These are phyloP conservation scores for Dermochelys coriacea DNA, from an alignment of 2,797 vertebrate genomes.

Conservation along the genomic window DNA sequence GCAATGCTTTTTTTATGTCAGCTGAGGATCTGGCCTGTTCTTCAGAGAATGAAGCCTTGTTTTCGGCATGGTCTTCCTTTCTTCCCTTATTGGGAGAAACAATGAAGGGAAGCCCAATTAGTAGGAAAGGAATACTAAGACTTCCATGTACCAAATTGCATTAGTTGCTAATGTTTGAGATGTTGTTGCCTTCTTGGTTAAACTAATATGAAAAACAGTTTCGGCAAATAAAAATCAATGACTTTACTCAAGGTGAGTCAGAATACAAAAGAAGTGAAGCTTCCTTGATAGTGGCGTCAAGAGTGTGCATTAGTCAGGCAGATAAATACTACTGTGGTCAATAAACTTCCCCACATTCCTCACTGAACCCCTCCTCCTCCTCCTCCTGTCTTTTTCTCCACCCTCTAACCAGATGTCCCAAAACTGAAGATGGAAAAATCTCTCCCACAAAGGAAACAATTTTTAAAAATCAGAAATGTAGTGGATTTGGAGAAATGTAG, in stretches of 20 bases:
- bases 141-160: background rate
- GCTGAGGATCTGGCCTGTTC: background rate
- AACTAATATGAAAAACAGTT: background rate
- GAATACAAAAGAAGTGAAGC: background rate
- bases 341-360: background rate
- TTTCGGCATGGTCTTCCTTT: background rate
- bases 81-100: background rate
- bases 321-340: background rate
- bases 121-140: background rate
- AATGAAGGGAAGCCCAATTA: background rate
- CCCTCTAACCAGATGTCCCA: background rate
- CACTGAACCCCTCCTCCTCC: background rate
- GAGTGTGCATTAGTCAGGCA: background rate
- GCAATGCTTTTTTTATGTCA: background rate
- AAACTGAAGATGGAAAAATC: background rate
- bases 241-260: conserved; percentile 39
- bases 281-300: background rate
- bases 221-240: conserved; percentile 19
- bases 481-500: background rate
- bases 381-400: background rate
- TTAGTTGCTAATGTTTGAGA: background rate
- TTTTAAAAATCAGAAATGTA: background rate
- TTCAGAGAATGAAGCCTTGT: background rate
- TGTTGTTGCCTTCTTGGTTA: background rate
- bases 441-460: background rate